These are phyloP conservation scores for Harlomillsia oculata DNA, from an alignment of 1,140 invertebrate genomes.

Conservation along the genomic window DNA sequence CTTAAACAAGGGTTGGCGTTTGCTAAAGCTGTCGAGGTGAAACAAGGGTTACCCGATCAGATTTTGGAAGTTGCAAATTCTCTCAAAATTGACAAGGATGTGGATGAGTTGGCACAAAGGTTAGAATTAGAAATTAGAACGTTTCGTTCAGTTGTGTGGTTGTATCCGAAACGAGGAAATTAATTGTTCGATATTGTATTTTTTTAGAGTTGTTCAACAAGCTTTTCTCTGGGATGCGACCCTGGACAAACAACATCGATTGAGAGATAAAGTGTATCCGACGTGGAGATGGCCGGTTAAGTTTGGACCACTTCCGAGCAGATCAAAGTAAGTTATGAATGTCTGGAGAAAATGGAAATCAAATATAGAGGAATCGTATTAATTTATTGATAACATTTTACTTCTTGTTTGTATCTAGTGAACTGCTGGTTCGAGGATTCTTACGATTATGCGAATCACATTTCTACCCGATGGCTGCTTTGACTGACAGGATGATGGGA, in stretches of 20 bases:
- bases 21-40: slow-evolving; percentile 60
- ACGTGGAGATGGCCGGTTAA: slow-evolving; percentile 58
- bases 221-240: slow-evolving; percentile 67
- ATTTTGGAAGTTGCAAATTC: slow-evolving; percentile 42
- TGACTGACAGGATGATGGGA: slow-evolving; percentile 4
- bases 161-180: too few relatives aligned
- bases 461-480: slow-evolving; percentile 43
- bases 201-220: slow-evolving; percentile 50
- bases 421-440: slow-evolving; percentile 57
- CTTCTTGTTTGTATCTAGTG: slow-evolving; percentile 45
- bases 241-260: slow-evolving; percentile 62
- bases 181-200: slow-evolving; percentile 2
- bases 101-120: slow-evolving; percentile 41
- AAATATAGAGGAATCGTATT: too few relatives aligned
- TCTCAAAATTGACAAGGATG: slow-evolving; percentile 34
- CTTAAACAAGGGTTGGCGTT: slow-evolving; percentile 59
- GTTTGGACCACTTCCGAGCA: slow-evolving; percentile 58
- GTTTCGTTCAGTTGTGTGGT: too few relatives aligned
- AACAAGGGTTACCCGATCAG: slow-evolving; percentile 49
- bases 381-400: neutral
- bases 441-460: slow-evolving; percentile 58
- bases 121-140: slow-evolving; percentile 40
- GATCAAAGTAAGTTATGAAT: slow-evolving; percentile 55
- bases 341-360: neutral
- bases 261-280: slow-evolving; percentile 56